A percentile compares a stretch with the other conserved stretches of the same genome.
Conservation (phyloP, 1,140 invertebrate species). For the Mamestra configurata region DNA sequence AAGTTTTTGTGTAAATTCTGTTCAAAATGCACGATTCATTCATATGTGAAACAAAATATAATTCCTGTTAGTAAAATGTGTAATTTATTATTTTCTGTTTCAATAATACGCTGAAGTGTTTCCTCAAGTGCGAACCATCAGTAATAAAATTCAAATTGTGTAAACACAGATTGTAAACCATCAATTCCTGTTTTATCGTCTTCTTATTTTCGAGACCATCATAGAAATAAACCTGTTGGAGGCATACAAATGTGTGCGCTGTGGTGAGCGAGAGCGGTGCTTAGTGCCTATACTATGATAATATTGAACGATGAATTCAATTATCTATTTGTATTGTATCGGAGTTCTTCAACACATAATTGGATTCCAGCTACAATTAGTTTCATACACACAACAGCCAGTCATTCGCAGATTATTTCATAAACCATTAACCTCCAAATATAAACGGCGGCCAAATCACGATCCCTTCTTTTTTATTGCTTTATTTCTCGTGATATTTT, state of each 20-base stretch:
- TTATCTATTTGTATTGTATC: slow-evolving; percentile 2
- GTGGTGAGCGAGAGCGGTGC: slow-evolving; percentile 4
- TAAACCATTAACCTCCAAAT: slow-evolving; percentile 66
- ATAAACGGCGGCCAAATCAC: slow-evolving; percentile 59
- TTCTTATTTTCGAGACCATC: slow-evolving; percentile 28
- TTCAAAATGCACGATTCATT: not conserved
- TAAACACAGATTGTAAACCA: slow-evolving; percentile 39
- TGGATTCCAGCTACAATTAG: slow-evolving; percentile 36
- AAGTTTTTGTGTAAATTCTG: slow-evolving; percentile 16
- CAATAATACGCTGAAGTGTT: slow-evolving; percentile 16
- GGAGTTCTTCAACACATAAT: slow-evolving; percentile 21
- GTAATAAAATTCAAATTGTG: slow-evolving; percentile 34
- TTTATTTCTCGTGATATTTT: slow-evolving; percentile 65
- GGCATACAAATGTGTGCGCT: slow-evolving; percentile 14
- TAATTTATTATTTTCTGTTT: not conserved
- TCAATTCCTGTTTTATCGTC: slow-evolving; percentile 37
- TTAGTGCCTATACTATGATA: slow-evolving; percentile 3
- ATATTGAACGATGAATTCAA: slow-evolving; percentile 25
- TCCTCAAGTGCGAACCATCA: slow-evolving; percentile 10
- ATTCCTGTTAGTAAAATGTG: not conserved
- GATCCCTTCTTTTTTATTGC: slow-evolving; percentile 63
- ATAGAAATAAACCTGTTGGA: slow-evolving; percentile 31
- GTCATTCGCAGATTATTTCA: slow-evolving; percentile 57
- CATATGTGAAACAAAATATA: not conserved
- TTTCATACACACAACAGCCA: slow-evolving; percentile 30